Conservation (phyloP, 2,888 invertebrate species). For the Epinotia bilunana region DNA sequence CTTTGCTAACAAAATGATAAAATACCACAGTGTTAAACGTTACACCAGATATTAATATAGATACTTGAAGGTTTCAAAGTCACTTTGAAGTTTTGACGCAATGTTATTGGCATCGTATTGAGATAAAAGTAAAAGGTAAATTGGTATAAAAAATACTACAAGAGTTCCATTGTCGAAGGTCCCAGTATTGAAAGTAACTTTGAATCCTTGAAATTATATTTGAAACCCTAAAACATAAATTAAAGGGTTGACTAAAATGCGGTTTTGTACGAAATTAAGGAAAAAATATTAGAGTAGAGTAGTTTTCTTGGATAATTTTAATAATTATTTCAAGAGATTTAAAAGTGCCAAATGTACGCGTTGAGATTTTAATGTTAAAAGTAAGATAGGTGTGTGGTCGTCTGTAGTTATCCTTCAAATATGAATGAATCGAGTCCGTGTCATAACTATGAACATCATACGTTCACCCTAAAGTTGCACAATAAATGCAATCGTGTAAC, state of each 20-base stretch:
- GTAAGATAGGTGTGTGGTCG: not conserved
- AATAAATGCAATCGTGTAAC: conserved; percentile 22
- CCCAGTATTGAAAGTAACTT: too few relatives aligned
- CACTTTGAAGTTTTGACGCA: not conserved
- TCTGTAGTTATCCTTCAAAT: not conserved
- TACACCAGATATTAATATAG: not conserved
- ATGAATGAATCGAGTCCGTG: not conserved
- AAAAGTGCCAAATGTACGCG: too few relatives aligned
- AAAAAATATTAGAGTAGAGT: too few relatives aligned
- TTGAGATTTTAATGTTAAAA: not conserved
- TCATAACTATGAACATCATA: conserved; percentile 17
- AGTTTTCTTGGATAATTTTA: too few relatives aligned
- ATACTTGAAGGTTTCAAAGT: not conserved
- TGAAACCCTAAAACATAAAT: too few relatives aligned
- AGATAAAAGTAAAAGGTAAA: not conserved
- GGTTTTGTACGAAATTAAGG: too few relatives aligned
- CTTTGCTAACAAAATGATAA: too few relatives aligned
- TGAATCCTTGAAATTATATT: too few relatives aligned
- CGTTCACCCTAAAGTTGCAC: conserved; percentile 13
- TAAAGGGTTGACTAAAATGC: too few relatives aligned
- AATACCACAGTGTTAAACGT: not conserved
- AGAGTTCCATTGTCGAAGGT: too few relatives aligned
- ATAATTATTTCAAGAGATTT: too few relatives aligned
- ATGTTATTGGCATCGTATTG: not conserved
- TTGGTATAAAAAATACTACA: too few relatives aligned